Percentiles rank a stretch among this genome's conserved stretches.
phyloP scores from a whole-genome alignment of 2,797 vertebrate species.

The Meda fulgida region DNA sequence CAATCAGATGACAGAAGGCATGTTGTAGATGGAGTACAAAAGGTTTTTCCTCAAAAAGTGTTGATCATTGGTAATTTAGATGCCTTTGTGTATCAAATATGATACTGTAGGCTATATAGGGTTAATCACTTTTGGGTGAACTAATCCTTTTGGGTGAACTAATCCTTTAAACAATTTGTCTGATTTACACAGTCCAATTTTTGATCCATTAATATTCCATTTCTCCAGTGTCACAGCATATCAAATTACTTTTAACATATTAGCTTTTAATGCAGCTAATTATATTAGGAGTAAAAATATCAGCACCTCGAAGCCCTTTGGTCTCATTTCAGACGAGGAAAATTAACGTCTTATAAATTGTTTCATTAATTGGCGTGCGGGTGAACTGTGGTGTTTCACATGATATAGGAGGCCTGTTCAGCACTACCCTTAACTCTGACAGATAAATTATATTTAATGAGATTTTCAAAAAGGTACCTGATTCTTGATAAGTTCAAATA shows the following conservation, averaged over 20 bases:
- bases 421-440: conserved; percentile 18
- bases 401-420: background rate
- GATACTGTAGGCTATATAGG: background rate
- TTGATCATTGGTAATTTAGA: background rate
- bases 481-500: conserved; percentile 5
- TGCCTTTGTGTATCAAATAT: background rate
- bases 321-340: background rate
- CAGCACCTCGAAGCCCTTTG: conserved; percentile 2
- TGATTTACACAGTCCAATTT: background rate
- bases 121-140: conserved; percentile 15
- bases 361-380: conserved; percentile 29
- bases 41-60: background rate
- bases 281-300: conserved; percentile 8
- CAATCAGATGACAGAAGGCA: background rate
- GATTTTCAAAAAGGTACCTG: conserved; percentile 39
- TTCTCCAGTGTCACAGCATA: background rate
- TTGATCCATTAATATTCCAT: conserved; percentile 19
- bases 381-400: conserved; percentile 3
- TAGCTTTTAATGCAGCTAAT: conserved; percentile 31
- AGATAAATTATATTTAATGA: conserved; percentile 48
- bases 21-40: background rate
- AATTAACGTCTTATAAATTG: conserved; percentile 38
- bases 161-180: conserved; percentile 11
- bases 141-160: conserved; percentile 10
- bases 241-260: conserved; percentile 30